Base-by-base conservation (phyloP, 1,140 invertebrate genomes). In the Mya arenaria region DNA sequence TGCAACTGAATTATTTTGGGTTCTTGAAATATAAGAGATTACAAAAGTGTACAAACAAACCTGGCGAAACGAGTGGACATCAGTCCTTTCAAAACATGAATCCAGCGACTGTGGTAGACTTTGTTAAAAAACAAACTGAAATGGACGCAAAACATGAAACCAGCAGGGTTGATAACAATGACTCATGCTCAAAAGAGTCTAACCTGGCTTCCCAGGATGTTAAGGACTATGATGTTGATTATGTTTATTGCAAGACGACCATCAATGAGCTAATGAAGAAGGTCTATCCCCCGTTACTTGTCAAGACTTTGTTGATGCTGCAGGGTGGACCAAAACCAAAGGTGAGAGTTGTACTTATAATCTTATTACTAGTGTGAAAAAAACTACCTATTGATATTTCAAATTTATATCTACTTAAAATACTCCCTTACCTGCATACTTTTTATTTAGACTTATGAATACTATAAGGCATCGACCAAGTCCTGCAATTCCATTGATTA, bases 271-370 rank as follows among this genome's bases (percentile, higher is more conserved):
- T 96, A 28, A 90, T 95, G 23, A 87, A 85, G 44, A 94, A 94
- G 72, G 94, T 94, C 63, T 95, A 95, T 85, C 94, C 94, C 74
- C 93, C 94, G 39, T 89, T 94, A 55, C 90, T 96, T 41, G 95
- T 96, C 82, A 95, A 95, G 91, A 95, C 96, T 92, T 92, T 96
- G 15, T 94, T 96, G 93, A 88, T 95, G 28, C 92, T 96, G 63
- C 94, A 95, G 90, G 94, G 95, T 88, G 87, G 86, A 23, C 87
- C 87, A 6, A 79, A 80, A 34, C 84, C 60, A 37, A 83, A 75
- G 74, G 71, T 84, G 62, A n/a, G n/a, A n/a, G n/a, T n/a, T n/a
- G n/a, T n/a, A n/a, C n/a, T n/a, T n/a, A n/a, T n/a, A n/a, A n/a
- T n/a, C n/a, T n/a, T n/a, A n/a, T n/a, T n/a, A n/a, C n/a, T n/a